Evolutionary conservation across 2,113 vertebrate genomes (phyloP).

Genomic region (Pipa parva): DNA sequence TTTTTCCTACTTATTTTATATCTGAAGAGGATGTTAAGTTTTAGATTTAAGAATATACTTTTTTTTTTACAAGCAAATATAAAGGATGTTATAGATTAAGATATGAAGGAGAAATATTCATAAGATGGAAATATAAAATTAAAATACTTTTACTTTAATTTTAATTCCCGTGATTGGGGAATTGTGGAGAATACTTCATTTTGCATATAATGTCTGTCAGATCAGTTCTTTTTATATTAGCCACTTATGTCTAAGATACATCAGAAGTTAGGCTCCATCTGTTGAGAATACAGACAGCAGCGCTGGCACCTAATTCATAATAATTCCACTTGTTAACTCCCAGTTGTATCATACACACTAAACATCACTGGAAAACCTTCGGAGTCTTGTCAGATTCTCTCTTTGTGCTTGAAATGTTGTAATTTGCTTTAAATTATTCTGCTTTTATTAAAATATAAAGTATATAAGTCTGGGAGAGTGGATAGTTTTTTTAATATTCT

Average conservation of each 20-base stretch:
- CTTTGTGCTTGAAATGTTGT: conserved; percentile 57
- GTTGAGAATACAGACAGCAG: conserved; percentile 60
- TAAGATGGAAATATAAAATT: conserved; percentile 31
- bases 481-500: conserved; percentile 27
- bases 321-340: conserved; percentile 68
- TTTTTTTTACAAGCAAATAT: conserved; percentile 13
- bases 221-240: conserved; percentile 63
- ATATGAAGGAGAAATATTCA: conserved; percentile 32
- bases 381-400: conserved; percentile 51
- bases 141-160: conserved; percentile 23
- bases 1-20: too few relatives aligned
- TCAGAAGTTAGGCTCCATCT: conserved; percentile 66
- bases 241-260: conserved; percentile 60
- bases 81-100: conserved; percentile 25
- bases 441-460: conserved; percentile 39
- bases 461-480: conserved; percentile 29
- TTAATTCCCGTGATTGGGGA: conserved; percentile 51
- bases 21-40: too few relatives aligned
- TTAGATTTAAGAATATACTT: not conserved
- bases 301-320: conserved; percentile 61
- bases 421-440: conserved; percentile 62
- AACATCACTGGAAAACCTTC: conserved; percentile 56
- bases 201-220: conserved; percentile 61
- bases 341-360: conserved; percentile 54
- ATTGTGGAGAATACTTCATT: conserved; percentile 62